Evolutionary conservation across 2,113 vertebrate species (phyloP).

Genomic region (Neogobius melanostomus): DNA sequence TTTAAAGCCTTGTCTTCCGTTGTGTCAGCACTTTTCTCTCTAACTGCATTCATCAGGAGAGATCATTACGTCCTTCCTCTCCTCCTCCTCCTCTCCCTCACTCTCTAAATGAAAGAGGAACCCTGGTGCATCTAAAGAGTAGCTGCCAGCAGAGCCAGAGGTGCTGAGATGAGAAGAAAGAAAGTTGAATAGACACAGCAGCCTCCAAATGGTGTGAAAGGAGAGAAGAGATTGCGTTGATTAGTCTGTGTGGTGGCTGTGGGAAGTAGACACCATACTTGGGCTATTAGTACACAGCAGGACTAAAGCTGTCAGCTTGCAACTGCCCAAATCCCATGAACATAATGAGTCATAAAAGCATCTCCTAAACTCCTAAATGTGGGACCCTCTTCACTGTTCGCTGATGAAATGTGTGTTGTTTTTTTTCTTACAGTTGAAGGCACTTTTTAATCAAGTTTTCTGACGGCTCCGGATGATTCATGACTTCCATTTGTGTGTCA

Average conservation of each 20-base stretch:
- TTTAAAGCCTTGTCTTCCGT: conserved; percentile 50
- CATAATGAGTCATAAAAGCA: conserved; percentile 10
- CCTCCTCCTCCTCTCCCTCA: conserved; percentile 54
- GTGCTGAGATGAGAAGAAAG: conserved; percentile 61
- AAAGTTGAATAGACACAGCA: conserved; percentile 18
- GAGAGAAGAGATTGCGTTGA: conserved; percentile 40
- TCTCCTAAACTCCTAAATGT: conserved; percentile 2
- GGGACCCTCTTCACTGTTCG: background rate
- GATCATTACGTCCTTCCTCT: conserved; percentile 71
- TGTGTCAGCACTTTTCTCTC: conserved; percentile 68
- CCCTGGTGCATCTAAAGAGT: conserved; percentile 59
- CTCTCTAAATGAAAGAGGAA: conserved; percentile 71
- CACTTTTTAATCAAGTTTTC: conserved; percentile 2
- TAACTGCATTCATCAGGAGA: conserved; percentile 72
- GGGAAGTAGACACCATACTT: conserved; percentile 29
- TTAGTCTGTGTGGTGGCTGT: conserved; percentile 43
- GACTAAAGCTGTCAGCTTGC: conserved; percentile 19
- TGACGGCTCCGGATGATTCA: conserved; percentile 2
- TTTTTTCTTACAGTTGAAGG: background rate
- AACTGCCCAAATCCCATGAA: conserved; percentile 19
- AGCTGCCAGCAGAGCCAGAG: conserved; percentile 62
- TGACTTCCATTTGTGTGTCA: conserved; percentile 5
- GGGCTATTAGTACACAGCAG: conserved; percentile 42
- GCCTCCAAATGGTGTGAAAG: conserved; percentile 56
- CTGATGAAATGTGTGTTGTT: background rate